Percentiles rank a stretch among this genome's conserved stretches.
Conservation (phyloP, 2,797 vertebrate species). For the Astyanax mexicanus region DNA sequence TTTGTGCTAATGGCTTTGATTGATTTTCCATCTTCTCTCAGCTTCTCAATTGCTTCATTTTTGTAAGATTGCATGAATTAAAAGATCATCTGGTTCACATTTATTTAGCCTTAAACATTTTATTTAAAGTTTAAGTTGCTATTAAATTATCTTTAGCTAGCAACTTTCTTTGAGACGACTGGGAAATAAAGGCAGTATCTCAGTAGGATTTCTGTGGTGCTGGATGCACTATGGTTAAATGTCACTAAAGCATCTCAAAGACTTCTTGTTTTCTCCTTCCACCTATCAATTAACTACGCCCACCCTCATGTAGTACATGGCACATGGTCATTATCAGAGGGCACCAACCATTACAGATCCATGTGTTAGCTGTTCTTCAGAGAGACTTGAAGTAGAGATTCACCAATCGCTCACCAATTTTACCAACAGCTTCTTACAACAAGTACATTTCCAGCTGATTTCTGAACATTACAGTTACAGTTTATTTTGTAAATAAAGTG, state of each 20-base stretch:
- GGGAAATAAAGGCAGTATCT: background rate
- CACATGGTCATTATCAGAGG: slow-evolving; percentile 70
- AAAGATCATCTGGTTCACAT: too few relatives aligned
- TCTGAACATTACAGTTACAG: too few relatives aligned
- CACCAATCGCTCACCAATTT: background rate
- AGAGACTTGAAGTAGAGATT: slow-evolving; percentile 28
- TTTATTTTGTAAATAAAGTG: too few relatives aligned
- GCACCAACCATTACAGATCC: slow-evolving; percentile 52
- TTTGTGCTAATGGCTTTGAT: too few relatives aligned
- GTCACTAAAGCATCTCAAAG: slow-evolving; percentile 57
- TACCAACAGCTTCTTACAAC: background rate
- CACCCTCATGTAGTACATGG: slow-evolving; percentile 51
- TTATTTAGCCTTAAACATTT: too few relatives aligned
- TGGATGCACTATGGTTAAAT: slow-evolving; percentile 29
- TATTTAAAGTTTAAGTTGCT: too few relatives aligned
- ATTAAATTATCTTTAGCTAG: background rate
- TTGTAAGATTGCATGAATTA: too few relatives aligned
- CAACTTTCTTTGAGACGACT: background rate
- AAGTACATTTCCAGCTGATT: too few relatives aligned
- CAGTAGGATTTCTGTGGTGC: background rate
- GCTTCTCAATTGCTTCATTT: too few relatives aligned
- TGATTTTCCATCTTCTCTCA: too few relatives aligned
- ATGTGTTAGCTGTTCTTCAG: slow-evolving; percentile 65
- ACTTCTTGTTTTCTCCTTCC: slow-evolving; percentile 49
- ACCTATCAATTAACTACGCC: slow-evolving; percentile 71